These are phyloP conservation scores for Alauda arvensis DNA, from an alignment of 2,797 vertebrate species.

Conservation along the genomic window DNA sequence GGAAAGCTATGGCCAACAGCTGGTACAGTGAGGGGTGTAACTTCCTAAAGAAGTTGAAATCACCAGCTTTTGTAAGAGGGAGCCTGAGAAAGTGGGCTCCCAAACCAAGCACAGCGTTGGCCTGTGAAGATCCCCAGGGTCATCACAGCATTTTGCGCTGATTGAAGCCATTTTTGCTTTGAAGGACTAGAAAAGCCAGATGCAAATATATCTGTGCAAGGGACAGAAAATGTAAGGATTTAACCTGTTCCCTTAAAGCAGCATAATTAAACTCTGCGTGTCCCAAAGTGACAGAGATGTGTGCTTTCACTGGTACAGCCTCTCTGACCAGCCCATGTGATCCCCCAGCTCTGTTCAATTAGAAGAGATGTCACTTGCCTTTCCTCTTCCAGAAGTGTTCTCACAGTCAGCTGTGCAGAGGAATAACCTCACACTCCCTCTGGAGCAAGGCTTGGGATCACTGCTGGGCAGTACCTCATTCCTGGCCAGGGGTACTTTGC, in stretches of 20 bases:
- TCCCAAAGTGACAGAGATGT: not conserved
- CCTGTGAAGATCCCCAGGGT: not conserved
- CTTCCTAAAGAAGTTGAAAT: not conserved
- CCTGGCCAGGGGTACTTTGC: not conserved
- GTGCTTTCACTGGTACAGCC: conserved; percentile 30
- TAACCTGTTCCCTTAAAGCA: not conserved
- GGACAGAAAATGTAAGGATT: not conserved
- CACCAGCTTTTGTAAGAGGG: not conserved
- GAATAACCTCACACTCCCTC: not conserved
- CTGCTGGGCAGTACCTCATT: not conserved
- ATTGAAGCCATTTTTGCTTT: not conserved
- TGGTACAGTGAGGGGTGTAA: not conserved
- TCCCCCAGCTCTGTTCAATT: conserved; percentile 65
- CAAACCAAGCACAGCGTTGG: not conserved
- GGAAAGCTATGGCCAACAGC: not conserved
- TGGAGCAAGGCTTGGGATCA: not conserved
- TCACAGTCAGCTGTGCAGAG: conserved; percentile 1
- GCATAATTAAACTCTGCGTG: not conserved
- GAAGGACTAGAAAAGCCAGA: not conserved
- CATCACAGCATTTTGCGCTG: not conserved
- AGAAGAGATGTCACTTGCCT: conserved; percentile 52
- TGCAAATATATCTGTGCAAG: not conserved
- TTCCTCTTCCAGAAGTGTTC: conserved; percentile 41
- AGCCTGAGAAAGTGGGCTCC: not conserved
- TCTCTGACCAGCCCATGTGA: conserved; percentile 41